Percentiles rank a stretch among this genome's conserved stretches.
Evolutionary conservation across 2,888 invertebrate species (phyloP).

Genomic region (Zhuqinia jingwanae): DNA sequence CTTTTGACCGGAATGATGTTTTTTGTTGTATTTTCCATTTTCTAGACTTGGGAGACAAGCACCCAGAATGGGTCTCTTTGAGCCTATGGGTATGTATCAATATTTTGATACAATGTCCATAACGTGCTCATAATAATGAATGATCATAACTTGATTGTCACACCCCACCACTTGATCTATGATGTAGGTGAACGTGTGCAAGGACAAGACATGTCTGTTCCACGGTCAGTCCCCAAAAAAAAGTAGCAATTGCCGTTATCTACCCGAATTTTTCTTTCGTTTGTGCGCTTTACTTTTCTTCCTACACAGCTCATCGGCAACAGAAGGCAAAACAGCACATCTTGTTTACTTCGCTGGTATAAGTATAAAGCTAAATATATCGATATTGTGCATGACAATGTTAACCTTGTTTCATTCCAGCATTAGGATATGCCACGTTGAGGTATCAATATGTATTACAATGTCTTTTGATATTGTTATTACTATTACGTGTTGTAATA

Average conservation of each 20-base stretch:
- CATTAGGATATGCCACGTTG: too few species aligned
- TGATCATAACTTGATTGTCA: slow-evolving; percentile 4
- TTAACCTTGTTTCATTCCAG: slow-evolving; percentile 4
- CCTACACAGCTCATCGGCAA: too few species aligned
- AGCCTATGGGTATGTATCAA: too few species aligned
- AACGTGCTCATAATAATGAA: slow-evolving; percentile 9
- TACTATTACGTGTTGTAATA: background rate
- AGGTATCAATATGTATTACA: background rate
- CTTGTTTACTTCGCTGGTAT: too few species aligned
- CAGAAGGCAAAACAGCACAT: too few species aligned
- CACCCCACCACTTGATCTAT: background rate
- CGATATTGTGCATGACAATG: background rate
- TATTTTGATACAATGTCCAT: background rate
- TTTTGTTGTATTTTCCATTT: background rate
- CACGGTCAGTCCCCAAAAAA: background rate
- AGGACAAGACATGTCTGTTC: background rate
- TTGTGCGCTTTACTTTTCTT: too few species aligned
- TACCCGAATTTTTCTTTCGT: background rate
- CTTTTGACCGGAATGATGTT: background rate
- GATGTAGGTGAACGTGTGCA: background rate
- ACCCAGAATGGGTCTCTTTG: too few species aligned
- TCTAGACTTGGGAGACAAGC: background rate
- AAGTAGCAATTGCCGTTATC: background rate
- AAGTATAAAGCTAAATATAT: background rate
- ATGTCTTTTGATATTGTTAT: background rate